Conservation (phyloP, 1,140 invertebrate species). For the Sitobion miscanthi region DNA sequence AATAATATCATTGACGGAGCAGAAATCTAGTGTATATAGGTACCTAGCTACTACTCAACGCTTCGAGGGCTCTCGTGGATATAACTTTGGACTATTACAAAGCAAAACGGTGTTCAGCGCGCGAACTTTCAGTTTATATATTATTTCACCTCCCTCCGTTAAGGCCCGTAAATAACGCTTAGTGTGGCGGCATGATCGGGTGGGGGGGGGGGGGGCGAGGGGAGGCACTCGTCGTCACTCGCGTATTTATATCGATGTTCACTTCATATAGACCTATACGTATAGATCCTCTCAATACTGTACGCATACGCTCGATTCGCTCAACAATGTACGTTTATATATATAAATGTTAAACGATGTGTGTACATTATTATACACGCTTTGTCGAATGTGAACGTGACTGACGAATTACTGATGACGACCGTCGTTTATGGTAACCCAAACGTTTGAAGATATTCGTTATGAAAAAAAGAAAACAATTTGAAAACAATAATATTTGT, state of each 20-base stretch:
- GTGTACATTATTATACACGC: background rate
- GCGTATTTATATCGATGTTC: background rate
- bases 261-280: background rate
- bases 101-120: background rate
- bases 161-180: background rate
- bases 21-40: background rate
- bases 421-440: background rate
- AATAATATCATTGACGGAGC: background rate
- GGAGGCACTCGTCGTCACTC: background rate
- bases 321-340: background rate
- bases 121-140: background rate
- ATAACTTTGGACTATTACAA: background rate
- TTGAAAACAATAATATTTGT: background rate
- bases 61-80: background rate
- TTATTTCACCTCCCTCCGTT: background rate
- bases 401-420: background rate
- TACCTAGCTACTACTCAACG: background rate
- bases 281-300: background rate
- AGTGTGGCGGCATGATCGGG: too few relatives aligned
- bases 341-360: background rate
- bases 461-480: background rate
- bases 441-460: background rate
- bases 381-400: background rate
- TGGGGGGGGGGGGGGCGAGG: too few relatives aligned
- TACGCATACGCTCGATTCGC: background rate